Base-by-base conservation (phyloP, 2,113 vertebrate genomes). In the Abramis brama region DNA sequence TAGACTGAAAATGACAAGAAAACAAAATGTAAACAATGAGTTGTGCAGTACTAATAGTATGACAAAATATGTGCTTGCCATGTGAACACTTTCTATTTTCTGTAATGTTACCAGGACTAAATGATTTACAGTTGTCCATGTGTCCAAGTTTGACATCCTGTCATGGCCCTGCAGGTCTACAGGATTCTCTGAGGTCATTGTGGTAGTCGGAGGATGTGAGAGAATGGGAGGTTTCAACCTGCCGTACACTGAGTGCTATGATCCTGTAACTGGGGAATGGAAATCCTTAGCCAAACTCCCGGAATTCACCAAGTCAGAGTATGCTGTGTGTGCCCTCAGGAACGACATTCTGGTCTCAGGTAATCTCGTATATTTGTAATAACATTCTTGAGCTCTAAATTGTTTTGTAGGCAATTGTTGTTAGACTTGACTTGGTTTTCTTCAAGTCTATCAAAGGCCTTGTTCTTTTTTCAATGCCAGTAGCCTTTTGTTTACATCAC, bases 301-400 rank as follows among this genome's bases (percentile, higher is more conserved):
- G 4, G 98, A 99, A 91, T 99, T 99, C 89, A 99, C 98, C 87
- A 99, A 99, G 89, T 99, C 98, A 19, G 98, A 99, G 86, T 99
- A 99, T 62, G 98, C 98, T 0, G 98, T 99, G 79, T 99, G 98
- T 19, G 97, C 98, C 71, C 95, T 99, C 3, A 96, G 98, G 90
- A 99, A 99, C 73, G 98, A 99, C 90, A 99, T 99, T 77, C 96
- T 99, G 88, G 97, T 99, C 88, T 99, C 98, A 95, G 98, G 98
- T 99, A 94, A 96, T 92, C 19, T 2, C 60, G n/a, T 19, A 62
- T 59, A 77, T 25, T 43, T 73, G 10, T 74, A 75, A 47, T 74
- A 75, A 47, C 12, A 25, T 50, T 27, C 43, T 47, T 25, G n/a
- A 75, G n/a, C 43, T n/a, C 73, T 17, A 75, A 75, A 75, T 50